Evolutionary conservation across 2,888 invertebrate species (phyloP).

Genomic region (Cephalotes varians): DNA sequence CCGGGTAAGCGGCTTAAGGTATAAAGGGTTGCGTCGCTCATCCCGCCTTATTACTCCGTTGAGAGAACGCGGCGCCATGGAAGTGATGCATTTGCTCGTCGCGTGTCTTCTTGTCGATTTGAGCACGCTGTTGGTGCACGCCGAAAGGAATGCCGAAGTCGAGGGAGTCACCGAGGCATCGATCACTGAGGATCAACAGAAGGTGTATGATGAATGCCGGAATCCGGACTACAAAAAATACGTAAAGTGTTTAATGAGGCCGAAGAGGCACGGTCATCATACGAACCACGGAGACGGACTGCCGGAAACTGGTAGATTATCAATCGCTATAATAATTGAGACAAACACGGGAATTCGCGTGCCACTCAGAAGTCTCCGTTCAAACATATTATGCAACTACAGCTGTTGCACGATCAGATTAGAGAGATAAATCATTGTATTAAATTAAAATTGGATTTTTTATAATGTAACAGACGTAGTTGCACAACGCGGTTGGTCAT

Average conservation of each 20-base stretch:
- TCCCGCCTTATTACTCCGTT: slow-evolving; percentile 59
- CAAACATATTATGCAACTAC: slow-evolving; percentile 34
- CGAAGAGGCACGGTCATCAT: slow-evolving; percentile 78
- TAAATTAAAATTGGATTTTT: slow-evolving; percentile 45
- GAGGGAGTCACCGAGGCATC: slow-evolving; percentile 30
- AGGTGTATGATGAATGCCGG: slow-evolving; percentile 76
- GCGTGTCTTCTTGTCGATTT: slow-evolving; percentile 41
- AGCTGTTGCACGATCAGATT: slow-evolving; percentile 26
- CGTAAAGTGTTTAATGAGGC: slow-evolving; percentile 81
- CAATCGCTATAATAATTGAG: slow-evolving; percentile 18
- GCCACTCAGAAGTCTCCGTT: slow-evolving; percentile 1
- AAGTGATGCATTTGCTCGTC: slow-evolving; percentile 35
- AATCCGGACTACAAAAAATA: slow-evolving; percentile 82
- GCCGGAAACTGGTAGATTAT: slow-evolving; percentile 57
- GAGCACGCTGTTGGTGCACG: neutral
- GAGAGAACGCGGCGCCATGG: slow-evolving; percentile 58
- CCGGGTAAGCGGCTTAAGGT: slow-evolving; percentile 62
- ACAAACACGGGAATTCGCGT: slow-evolving; percentile 30
- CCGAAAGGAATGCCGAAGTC: neutral
- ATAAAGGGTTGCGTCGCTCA: slow-evolving; percentile 70
- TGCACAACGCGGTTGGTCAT: slow-evolving; percentile 20
- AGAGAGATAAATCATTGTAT: neutral
- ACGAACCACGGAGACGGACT: slow-evolving; percentile 41
- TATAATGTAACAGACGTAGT: slow-evolving; percentile 10
- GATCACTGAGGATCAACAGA: slow-evolving; percentile 64